These are phyloP conservation scores for Ceramica pisi DNA, from an alignment of 2,888 invertebrate species.

Conservation along the genomic window DNA sequence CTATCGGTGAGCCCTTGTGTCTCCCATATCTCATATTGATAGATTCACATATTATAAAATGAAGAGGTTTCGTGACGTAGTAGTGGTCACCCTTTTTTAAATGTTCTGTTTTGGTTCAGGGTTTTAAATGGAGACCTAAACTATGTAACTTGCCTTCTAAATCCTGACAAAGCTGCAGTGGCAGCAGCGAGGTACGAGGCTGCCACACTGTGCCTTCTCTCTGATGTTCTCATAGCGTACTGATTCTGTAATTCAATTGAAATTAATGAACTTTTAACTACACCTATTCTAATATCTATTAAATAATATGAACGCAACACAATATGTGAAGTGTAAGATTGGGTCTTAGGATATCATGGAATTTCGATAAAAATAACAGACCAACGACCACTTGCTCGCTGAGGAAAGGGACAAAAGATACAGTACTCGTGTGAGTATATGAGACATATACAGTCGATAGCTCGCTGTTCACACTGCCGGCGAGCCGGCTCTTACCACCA, in stretches of 20 bases:
- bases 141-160: slow-evolving; percentile 70
- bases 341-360: background rate
- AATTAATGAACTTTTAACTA: background rate
- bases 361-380: background rate
- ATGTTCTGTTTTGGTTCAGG: background rate
- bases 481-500: too few species aligned
- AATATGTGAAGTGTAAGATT: too few species aligned
- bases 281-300: too few species aligned
- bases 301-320: background rate
- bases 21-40: too few species aligned
- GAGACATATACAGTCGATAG: too few species aligned
- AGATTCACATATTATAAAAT: too few species aligned
- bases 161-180: slow-evolving; percentile 80
- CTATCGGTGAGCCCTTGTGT: too few species aligned
- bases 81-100: background rate
- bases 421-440: too few species aligned
- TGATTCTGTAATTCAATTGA: slow-evolving; percentile 57
- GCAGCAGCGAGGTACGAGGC: slow-evolving; percentile 85
- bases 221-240: slow-evolving; percentile 64
- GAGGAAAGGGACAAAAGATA: too few species aligned
- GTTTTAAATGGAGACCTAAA: slow-evolving; percentile 3
- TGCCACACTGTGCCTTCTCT: slow-evolving; percentile 82
- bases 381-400: too few species aligned
- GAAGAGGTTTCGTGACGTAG: too few species aligned
- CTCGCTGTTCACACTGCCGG: too few species aligned